Base-by-base conservation (phyloP, 2,113 vertebrate genomes). In the Rutilus rutilus region DNA sequence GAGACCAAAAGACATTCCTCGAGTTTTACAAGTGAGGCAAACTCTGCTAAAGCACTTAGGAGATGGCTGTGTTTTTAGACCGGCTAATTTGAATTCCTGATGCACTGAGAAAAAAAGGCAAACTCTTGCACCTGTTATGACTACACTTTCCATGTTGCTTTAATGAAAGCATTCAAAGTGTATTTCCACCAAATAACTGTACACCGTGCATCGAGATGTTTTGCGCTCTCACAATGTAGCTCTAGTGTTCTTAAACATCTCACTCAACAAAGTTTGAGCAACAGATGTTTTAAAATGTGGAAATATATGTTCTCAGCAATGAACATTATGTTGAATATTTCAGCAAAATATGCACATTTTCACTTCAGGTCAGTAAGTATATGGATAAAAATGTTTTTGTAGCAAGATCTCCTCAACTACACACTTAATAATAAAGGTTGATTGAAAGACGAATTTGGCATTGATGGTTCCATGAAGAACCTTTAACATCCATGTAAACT, bases 11-110 rank as follows among this genome's bases (percentile, higher is more conserved):
- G 67, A 73, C 77, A 83, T 85, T 87, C 67, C 74, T 85, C 19
- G 36, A 83, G 62, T 64, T 87, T 83, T 50, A 77, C 86, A 79
- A 78, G 36, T 85, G 45, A 60, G 77, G 65, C 77, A 82, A 81
- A 89, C 82, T 73, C 65, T 84, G 82, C 76, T 78, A 82, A 85
- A 85, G 62, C 71, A 78, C 73, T 85, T 83, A 85, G 47, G 69
- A 45, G 39, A 60, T 62, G 69, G 59, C 65, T 84, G 52, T 52
- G 75, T 71, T 42, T n/a, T 64, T 25, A 81, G 82, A 78, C 71
- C n/a, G 78, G 59, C 60, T 85, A 50, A 90, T 85, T 88, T 89
- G 42, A 87, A 78, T 76, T 85, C 79, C 85, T 86, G 47, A 83
- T 86, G 80, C 64, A 65, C 23, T 30, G 60, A 14, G 27, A 19